These are phyloP conservation scores for Cotesia vestalis DNA, from an alignment of 1,140 invertebrate species.

Conservation along the genomic window DNA sequence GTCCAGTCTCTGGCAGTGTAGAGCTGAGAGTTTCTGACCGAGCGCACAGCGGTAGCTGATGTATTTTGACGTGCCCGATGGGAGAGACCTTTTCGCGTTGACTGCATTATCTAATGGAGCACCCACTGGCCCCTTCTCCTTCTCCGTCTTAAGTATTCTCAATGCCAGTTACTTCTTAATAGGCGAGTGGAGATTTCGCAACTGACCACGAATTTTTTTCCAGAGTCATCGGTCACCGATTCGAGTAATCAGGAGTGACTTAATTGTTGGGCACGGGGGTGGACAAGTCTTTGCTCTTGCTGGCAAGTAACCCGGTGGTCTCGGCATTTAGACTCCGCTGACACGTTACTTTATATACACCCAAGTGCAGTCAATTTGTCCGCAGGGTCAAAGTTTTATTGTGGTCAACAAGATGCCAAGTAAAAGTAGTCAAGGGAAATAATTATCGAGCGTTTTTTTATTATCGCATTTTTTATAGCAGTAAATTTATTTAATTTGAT, in stretches of 20 bases:
- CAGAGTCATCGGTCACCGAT: neutral
- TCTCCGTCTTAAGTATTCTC: neutral
- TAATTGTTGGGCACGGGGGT: neutral
- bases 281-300: no score
- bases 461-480: no score
- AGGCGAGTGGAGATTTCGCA: no score
- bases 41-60: slow-evolving; percentile 65
- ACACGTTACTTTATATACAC: no score
- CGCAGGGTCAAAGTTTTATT: no score
- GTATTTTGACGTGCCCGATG: slow-evolving; percentile 64
- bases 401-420: no score
- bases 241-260: neutral
- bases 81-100: slow-evolving; percentile 49
- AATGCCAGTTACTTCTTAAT: neutral
- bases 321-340: no score
- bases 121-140: slow-evolving; percentile 25
- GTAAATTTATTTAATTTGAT: no score
- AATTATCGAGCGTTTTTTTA: no score
- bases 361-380: no score
- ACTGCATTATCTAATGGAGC: slow-evolving; percentile 63
- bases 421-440: no score
- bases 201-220: neutral
- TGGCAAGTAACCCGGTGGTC: no score
- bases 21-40: slow-evolving; percentile 55
- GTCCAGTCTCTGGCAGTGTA: slow-evolving; percentile 45